phyloP scores from a whole-genome alignment of 2,888 invertebrate genomes.

The Caenorhabditis panamensis region DNA sequence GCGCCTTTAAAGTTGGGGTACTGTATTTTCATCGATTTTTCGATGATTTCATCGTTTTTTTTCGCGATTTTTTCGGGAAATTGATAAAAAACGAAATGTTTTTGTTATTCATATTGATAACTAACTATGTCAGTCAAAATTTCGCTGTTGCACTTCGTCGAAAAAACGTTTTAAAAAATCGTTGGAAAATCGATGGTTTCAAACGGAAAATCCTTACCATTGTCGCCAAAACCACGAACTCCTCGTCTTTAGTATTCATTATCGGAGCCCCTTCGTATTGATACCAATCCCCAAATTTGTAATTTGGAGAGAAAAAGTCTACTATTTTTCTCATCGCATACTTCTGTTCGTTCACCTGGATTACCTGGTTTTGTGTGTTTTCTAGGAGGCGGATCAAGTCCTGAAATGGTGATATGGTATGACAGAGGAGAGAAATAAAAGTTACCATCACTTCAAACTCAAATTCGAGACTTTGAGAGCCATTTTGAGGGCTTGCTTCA shows the following conservation, averaged over 20 bases:
- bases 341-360: background rate
- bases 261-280: background rate
- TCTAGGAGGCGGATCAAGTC: background rate
- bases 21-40: no score
- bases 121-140: no score
- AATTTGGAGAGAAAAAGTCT: conserved; percentile 3
- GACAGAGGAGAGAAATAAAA: no score
- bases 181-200: no score
- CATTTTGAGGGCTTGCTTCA: no score
- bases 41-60: no score
- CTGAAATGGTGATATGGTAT: background rate
- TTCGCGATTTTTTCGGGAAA: no score
- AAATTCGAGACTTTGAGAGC: background rate
- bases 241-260: background rate
- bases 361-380: background rate
- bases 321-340: background rate
- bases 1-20: no score
- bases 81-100: no score
- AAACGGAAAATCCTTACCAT: background rate
- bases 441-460: background rate
- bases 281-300: background rate
- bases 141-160: no score
- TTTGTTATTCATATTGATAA: no score
- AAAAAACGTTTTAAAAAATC: no score
- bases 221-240: background rate